These are phyloP conservation scores for Hemicrepidius hirtus DNA, from an alignment of 2,888 invertebrate genomes.

Conservation along the genomic window DNA sequence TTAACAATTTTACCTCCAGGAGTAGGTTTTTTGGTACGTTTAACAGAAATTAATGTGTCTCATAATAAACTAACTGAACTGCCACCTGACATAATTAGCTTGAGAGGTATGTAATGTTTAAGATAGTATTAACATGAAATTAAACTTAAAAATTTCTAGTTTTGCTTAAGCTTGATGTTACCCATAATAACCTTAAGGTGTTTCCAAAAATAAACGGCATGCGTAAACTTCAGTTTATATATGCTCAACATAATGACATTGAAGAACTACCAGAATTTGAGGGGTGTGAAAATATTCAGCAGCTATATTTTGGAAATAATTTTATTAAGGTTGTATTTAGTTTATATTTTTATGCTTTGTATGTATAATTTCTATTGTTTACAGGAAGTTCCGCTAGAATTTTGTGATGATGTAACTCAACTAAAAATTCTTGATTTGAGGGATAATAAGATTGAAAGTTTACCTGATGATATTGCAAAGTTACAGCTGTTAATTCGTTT, in stretches of 20 bases:
- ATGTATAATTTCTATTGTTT: slow-evolving; percentile 57
- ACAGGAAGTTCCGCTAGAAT: slow-evolving; percentile 82
- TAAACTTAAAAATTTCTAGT: slow-evolving; percentile 70
- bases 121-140: background rate
- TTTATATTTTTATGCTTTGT: background rate
- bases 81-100: slow-evolving; percentile 87
- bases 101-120: slow-evolving; percentile 78
- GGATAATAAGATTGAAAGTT: slow-evolving; percentile 84
- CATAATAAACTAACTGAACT: slow-evolving; percentile 84
- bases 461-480: slow-evolving; percentile 87
- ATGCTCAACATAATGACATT: slow-evolving; percentile 89
- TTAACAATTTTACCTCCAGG: slow-evolving; percentile 84
- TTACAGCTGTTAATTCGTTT: slow-evolving; percentile 86
- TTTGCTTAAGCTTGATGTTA: slow-evolving; percentile 83
- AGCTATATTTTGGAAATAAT: slow-evolving; percentile 90
- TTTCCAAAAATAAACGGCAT: slow-evolving; percentile 83
- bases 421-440: slow-evolving; percentile 85
- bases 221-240: slow-evolving; percentile 83
- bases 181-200: slow-evolving; percentile 80
- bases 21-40: slow-evolving; percentile 87
- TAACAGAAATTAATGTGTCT: slow-evolving; percentile 83
- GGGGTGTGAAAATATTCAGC: slow-evolving; percentile 84
- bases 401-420: slow-evolving; percentile 83
- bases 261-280: slow-evolving; percentile 83
- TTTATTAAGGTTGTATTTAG: slow-evolving; percentile 77